Conservation (phyloP, 2,888 invertebrate species). For the Nemotelus nigrinus region DNA sequence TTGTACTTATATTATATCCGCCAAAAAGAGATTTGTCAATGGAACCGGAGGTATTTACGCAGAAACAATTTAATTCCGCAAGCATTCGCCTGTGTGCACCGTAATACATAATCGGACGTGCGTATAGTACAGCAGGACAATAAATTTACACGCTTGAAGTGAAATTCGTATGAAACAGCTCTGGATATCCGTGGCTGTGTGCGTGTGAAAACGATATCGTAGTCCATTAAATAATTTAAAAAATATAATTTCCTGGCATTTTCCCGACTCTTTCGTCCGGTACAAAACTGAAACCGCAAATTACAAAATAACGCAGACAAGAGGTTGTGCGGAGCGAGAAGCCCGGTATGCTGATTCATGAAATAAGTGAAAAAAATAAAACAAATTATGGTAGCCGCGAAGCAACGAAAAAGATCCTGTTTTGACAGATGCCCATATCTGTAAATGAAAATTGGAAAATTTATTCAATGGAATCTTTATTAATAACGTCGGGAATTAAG, state of each 20-base stretch:
- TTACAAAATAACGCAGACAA: neutral
- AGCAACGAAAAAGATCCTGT: neutral
- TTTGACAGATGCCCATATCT: slow-evolving; percentile 36
- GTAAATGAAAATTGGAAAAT: slow-evolving; percentile 42
- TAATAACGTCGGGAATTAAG: slow-evolving; percentile 40
- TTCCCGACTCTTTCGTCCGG: neutral
- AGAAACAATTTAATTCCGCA: no score
- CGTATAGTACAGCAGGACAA: neutral
- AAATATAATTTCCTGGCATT: neutral
- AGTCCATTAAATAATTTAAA: slow-evolving; percentile 18
- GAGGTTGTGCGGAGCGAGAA: neutral
- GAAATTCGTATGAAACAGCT: neutral
- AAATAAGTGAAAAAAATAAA: neutral
- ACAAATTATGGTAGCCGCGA: neutral
- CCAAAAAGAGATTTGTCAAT: no score
- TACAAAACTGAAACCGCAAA: neutral
- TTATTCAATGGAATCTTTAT: slow-evolving; percentile 41
- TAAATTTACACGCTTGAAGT: neutral
- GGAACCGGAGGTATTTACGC: no score
- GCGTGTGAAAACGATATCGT: slow-evolving; percentile 15
- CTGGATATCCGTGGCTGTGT: neutral
- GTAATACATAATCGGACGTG: neutral
- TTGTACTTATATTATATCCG: no score
- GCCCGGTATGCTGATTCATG: neutral
- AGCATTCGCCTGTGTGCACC: no score